Evolutionary conservation across 2,113 vertebrate species (phyloP), one percentile per base, ranked within the genome.

Genomic region (Anguilla rostrata): DNA sequence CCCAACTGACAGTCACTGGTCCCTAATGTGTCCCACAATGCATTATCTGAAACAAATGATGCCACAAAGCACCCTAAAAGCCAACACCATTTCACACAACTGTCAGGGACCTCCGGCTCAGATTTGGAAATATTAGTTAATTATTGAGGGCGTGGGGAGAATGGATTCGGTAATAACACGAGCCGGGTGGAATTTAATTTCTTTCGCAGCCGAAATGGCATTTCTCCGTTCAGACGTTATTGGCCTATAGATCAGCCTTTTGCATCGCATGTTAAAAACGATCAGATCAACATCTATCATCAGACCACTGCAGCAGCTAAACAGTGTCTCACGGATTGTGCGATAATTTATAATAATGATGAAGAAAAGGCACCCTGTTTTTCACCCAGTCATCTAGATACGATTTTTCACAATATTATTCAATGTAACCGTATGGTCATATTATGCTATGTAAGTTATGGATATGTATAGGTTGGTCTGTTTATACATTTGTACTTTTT

Each of bases 71-170:
- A 49, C 49, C 87, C 81, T 53, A 85, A 78, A 14, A 43, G 60
- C 88, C 53, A 22, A n/a, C 29, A 56, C 83, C 81, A 26, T 79
- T 81, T 82, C 83, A 49, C 81, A 86, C 78, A 85, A 75, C 84
- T 86, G 86, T 87, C 89, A 90, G 79, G 78, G 83, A 81, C 8
- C 71, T 75, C 26, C 71, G 9, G 15, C 71, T 29, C 85, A 85
- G 87, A 85, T 90, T 87, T 80, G 88, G 87, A 92, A 90, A 89
- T 88, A 90, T 86, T 85, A 88, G 84, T 87, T 89, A 88, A 91
- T 92, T 92, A 89, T 87, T 82, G 29, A 43, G 60, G 39, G 22
- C 49, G 7, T 4, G 49, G 63, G 63, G 46, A 41, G 39, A 7
- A 82, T 39, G n/a, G 71, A 75, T 75, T 75, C 34, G 26, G 5